These are phyloP conservation scores for Opisthocomus hoazin DNA, from an alignment of 2,113 vertebrate species.

Conservation along the genomic window DNA sequence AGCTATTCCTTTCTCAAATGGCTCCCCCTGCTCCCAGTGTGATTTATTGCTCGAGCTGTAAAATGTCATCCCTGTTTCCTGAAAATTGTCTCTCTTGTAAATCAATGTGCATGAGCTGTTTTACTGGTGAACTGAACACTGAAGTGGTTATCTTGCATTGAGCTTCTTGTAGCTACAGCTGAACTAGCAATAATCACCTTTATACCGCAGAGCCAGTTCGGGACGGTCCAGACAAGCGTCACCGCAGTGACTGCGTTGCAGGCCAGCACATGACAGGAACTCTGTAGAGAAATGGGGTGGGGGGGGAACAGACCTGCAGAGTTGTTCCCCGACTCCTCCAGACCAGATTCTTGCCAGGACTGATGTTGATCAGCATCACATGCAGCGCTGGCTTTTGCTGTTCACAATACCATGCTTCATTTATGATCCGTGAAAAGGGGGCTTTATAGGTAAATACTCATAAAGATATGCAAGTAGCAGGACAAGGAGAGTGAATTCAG, in stretches of 20 bases:
- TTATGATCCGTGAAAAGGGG: neutral
- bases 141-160: rapidly evolving
- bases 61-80: neutral
- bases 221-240: neutral
- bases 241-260: neutral
- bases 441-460: neutral
- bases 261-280: rapidly evolving
- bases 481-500: neutral
- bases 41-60: neutral
- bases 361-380: rapidly evolving
- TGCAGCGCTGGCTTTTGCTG: neutral
- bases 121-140: neutral
- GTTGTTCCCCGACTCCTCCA: neutral
- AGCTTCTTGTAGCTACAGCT: neutral
- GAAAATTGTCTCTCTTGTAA: neutral
- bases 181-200: neutral
- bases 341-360: neutral
- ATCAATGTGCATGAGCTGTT: neutral
- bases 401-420: rapidly evolving
- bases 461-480: neutral
- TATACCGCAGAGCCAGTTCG: no score
- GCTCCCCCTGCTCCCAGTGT: neutral
- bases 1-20: neutral
- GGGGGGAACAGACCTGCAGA: neutral
- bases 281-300: neutral